phyloP scores from a whole-genome alignment of 1,140 invertebrate genomes.

The Apis florea region DNA sequence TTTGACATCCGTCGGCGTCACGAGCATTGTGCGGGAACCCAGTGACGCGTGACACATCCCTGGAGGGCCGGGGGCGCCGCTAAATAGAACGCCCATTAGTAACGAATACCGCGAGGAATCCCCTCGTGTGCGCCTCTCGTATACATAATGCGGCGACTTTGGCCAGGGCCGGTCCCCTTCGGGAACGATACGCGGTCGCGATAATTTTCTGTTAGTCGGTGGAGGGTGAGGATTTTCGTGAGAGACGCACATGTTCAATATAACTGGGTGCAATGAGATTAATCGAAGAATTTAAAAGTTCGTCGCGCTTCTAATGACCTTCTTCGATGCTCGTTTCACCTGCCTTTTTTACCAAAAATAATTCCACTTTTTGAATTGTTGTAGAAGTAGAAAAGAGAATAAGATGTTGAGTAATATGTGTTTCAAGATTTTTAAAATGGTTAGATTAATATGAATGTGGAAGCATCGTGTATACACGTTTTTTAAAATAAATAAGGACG shows the following conservation, averaged over 20 bases:
- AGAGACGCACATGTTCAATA: constrained; percentile 32
- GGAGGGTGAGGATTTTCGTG: constrained; percentile 57
- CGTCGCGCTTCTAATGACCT: neutral
- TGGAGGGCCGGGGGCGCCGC: constrained; percentile 68
- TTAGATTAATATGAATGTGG: too few species aligned
- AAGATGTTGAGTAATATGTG: too few species aligned
- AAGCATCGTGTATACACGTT: too few species aligned
- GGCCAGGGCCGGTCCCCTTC: constrained; percentile 26
- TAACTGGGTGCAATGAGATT: constrained; percentile 27
- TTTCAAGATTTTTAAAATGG: too few species aligned
- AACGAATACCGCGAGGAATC: constrained; percentile 73
- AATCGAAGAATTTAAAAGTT: constrained; percentile 1
- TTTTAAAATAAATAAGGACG: too few species aligned
- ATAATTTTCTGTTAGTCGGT: constrained; percentile 65
- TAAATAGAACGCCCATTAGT: constrained; percentile 78
- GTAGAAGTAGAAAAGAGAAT: too few species aligned
- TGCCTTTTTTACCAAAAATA: neutral
- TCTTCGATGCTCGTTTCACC: constrained; percentile 8
- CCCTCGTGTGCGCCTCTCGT: constrained; percentile 61
- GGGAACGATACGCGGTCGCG: constrained; percentile 64
- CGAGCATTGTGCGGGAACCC: constrained; percentile 61
- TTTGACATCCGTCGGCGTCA: constrained; percentile 59
- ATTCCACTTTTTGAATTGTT: neutral
- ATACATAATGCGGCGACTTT: constrained; percentile 54
- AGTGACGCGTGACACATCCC: constrained; percentile 74